These are phyloP conservation scores for Empis livida DNA, from an alignment of 2,888 invertebrate genomes.

Conservation along the genomic window DNA sequence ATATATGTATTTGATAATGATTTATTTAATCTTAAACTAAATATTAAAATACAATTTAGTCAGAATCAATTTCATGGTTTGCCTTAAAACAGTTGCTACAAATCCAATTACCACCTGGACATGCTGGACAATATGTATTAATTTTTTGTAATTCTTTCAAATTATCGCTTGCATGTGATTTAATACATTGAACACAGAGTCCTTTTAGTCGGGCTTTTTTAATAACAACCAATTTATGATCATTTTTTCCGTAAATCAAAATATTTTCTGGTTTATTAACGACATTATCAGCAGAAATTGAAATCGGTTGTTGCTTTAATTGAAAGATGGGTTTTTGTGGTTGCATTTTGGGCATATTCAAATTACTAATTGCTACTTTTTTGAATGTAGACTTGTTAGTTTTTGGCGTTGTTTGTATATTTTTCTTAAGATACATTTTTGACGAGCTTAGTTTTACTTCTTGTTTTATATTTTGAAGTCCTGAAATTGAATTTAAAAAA, in stretches of 20 bases:
- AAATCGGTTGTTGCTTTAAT: too few species aligned
- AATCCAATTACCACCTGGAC: slow-evolving; percentile 33
- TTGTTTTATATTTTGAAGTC: not conserved
- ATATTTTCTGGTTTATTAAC: slow-evolving; percentile 6
- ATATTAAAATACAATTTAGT: too few species aligned
- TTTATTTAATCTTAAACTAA: not conserved
- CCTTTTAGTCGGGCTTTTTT: slow-evolving; percentile 28
- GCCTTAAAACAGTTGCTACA: slow-evolving; percentile 28
- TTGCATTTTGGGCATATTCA: too few species aligned
- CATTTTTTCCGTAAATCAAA: slow-evolving; percentile 6
- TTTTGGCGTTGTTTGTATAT: slow-evolving; percentile 20
- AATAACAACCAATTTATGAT: slow-evolving; percentile 27
- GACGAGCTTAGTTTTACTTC: slow-evolving; percentile 7
- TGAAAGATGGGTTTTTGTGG: too few species aligned
- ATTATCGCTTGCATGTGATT: slow-evolving; percentile 9
- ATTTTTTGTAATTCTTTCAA: slow-evolving; percentile 17
- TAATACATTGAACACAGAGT: slow-evolving; percentile 31
- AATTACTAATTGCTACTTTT: too few species aligned
- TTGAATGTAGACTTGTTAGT: too few species aligned
- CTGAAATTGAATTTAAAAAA: not conserved
- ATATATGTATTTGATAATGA: too few species aligned
- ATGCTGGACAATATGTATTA: slow-evolving; percentile 31
- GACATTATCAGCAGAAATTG: not conserved
- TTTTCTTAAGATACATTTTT: slow-evolving; percentile 17
- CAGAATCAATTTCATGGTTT: slow-evolving; percentile 9